phyloP scores from a whole-genome alignment of 2,113 vertebrate species.

The Myodes glareolus region DNA sequence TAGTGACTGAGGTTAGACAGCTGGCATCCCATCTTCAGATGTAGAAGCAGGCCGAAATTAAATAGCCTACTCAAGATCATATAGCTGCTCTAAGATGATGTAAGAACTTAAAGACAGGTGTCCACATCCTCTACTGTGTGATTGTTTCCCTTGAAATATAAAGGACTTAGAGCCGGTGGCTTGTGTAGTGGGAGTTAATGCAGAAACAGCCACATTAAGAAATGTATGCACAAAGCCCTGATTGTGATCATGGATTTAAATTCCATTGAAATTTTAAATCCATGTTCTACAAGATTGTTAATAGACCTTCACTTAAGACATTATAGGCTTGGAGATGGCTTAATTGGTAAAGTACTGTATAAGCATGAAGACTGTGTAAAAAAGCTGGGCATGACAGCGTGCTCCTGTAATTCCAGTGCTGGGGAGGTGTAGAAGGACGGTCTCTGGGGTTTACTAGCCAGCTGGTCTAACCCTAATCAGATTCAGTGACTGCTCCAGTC shows the following conservation, averaged over 20 bases:
- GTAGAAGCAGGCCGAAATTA: neutral
- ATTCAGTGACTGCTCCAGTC: neutral
- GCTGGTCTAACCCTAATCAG: neutral
- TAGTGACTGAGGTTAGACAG: neutral
- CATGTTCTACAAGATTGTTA: neutral
- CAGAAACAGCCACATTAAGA: neutral
- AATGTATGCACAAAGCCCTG: neutral
- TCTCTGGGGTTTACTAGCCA: neutral
- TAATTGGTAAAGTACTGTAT: neutral
- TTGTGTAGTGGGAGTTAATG: neutral
- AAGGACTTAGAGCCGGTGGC: neutral
- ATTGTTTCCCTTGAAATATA: neutral
- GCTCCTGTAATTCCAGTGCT: neutral
- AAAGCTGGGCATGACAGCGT: neutral
- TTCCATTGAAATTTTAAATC: neutral
- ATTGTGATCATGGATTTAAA: neutral
- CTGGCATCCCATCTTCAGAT: neutral
- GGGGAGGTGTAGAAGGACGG: neutral
- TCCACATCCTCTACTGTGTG: neutral
- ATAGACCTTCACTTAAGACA: neutral
- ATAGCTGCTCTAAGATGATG: neutral
- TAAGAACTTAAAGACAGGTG: neutral
- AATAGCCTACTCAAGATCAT: neutral
- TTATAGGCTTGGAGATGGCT: neutral
- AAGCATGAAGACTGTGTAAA: neutral